A percentile compares a stretch with the other conserved stretches of the same genome.
Conservation (phyloP, 2,113 vertebrate species). For the Zosterops lateralis region DNA sequence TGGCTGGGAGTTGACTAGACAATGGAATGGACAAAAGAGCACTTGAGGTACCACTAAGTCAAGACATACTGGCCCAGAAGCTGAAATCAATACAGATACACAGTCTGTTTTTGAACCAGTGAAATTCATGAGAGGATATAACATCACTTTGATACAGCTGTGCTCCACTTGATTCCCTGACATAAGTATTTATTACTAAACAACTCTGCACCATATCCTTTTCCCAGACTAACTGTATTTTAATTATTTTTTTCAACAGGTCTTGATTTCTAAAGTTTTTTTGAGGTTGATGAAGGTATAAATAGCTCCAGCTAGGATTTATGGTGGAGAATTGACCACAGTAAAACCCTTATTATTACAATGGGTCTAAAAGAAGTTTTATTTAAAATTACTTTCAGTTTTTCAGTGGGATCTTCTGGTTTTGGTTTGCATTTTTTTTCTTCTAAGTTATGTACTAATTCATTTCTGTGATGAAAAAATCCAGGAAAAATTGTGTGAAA, state of each 20-base stretch:
- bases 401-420: neutral
- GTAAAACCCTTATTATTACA: neutral
- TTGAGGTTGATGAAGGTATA: neutral
- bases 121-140: neutral
- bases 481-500: neutral
- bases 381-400: neutral
- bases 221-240: neutral
- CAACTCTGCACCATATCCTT: neutral
- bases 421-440: accelerated
- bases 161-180: neutral
- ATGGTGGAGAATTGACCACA: neutral
- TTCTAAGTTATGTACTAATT: accelerated
- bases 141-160: neutral
- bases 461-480: neutral
- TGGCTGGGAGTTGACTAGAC: neutral
- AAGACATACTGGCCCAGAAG: neutral
- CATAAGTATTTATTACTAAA: neutral
- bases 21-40: neutral
- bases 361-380: neutral
- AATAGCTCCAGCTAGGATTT: neutral
- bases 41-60: neutral
- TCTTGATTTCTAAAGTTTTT: neutral
- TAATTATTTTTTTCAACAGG: neutral
- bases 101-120: neutral
- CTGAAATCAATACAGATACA: accelerated